Evolutionary conservation across 2,888 invertebrate species (phyloP).

Genomic region (Eupelmus urozonus): DNA sequence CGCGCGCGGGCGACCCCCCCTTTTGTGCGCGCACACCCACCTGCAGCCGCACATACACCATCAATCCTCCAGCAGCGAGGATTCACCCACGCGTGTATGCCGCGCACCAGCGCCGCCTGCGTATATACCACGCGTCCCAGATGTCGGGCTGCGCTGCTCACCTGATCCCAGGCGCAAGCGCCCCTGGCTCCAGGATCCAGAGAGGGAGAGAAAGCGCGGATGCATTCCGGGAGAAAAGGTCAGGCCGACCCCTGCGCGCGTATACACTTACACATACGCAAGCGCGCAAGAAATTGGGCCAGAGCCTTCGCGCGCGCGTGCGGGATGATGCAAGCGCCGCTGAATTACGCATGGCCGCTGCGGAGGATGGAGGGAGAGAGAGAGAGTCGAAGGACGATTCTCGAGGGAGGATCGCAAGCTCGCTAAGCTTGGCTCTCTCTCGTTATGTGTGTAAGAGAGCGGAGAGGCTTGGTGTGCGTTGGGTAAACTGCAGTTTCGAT

Average conservation of each 20-base stretch:
- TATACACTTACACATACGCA: neutral
- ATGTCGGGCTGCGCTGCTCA: slow-evolving; percentile 19
- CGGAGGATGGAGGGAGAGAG: no score
- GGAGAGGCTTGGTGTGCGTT: no score
- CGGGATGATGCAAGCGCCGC: no score
- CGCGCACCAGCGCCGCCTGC: neutral
- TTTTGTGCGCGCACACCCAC: slow-evolving; percentile 33
- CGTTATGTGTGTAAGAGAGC: no score
- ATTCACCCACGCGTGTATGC: neutral
- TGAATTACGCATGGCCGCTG: no score
- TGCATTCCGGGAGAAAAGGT: slow-evolving; percentile 39
- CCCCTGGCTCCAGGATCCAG: slow-evolving; percentile 35
- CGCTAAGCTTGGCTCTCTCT: no score
- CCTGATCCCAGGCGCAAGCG: slow-evolving; percentile 47
- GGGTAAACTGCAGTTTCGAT: no score
- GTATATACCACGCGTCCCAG: slow-evolving; percentile 15
- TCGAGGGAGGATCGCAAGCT: no score
- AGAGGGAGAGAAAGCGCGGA: neutral
- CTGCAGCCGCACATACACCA: slow-evolving; percentile 34
- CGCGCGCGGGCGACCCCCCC: no score
- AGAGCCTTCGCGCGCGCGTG: slow-evolving; percentile 26
- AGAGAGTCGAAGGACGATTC: no score
- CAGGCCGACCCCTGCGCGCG: slow-evolving; percentile 36
- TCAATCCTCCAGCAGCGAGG: neutral
- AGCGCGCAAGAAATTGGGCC: slow-evolving; percentile 40